Evolutionary conservation across 92 coral and sea anemone species (phyloP).

Genomic region (Isaurus tuberculatus): DNA sequence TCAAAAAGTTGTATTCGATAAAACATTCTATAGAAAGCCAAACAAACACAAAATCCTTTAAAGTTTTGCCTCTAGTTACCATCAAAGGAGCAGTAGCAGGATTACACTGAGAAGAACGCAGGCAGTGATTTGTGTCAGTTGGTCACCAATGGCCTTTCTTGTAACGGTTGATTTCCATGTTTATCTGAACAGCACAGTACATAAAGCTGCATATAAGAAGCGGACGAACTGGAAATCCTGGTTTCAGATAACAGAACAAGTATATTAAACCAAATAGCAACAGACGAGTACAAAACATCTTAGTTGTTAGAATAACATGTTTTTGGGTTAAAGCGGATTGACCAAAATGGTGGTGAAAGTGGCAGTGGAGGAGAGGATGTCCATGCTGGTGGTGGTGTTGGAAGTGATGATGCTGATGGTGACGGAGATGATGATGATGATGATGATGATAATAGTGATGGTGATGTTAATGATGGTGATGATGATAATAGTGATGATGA

Average conservation of each 20-base stretch:
- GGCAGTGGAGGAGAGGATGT: not conserved
- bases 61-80: not conserved
- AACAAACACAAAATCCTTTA: too few relatives aligned
- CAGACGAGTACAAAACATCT: not conserved
- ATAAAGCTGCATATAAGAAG: slow-evolving; percentile 46
- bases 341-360: not conserved
- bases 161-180: slow-evolving; percentile 75
- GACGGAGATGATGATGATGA: not conserved
- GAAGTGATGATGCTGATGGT: not conserved
- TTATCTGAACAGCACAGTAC: slow-evolving; percentile 70
- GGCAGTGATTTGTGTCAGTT: not conserved
- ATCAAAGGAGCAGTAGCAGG: not conserved
- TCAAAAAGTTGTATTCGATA: too few relatives aligned
- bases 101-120: not conserved
- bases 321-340: too few relatives aligned
- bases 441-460: not conserved
- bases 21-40: too few relatives aligned
- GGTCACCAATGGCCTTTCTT: slow-evolving; percentile 34
- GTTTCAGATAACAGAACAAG: not conserved
- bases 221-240: slow-evolving; percentile 78
- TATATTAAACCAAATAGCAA: not conserved
- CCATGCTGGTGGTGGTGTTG: not conserved
- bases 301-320: not conserved
- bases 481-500: not conserved
- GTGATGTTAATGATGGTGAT: not conserved